Percentiles rank a stretch among this genome's conserved stretches.
Conservation (phyloP, 2,888 invertebrate genomes). For the Caradrina clavipalpis region DNA sequence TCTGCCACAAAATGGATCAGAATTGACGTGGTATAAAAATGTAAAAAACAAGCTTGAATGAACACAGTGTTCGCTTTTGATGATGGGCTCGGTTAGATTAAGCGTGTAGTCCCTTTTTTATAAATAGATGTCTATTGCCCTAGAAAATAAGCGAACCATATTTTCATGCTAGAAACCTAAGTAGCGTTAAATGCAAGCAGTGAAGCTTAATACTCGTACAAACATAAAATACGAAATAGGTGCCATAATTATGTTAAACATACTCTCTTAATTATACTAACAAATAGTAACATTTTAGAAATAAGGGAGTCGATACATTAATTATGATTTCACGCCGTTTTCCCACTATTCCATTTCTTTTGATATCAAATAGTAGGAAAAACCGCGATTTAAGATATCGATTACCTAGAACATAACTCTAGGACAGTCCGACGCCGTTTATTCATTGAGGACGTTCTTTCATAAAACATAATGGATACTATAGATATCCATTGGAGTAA, state of each 20-base stretch:
- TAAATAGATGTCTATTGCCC: conserved; percentile 86
- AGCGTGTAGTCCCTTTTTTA: conserved; percentile 85
- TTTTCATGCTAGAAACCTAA: conserved; percentile 81
- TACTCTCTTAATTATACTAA: conserved; percentile 6
- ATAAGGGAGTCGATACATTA: not conserved
- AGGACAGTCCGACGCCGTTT: conserved; percentile 46
- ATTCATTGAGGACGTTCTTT: conserved; percentile 42
- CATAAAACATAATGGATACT: conserved; percentile 40
- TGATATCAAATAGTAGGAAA: conserved; percentile 14
- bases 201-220: conserved; percentile 72
- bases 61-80: conserved; percentile 79
- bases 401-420: conserved; percentile 47
- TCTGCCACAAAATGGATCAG: conserved; percentile 48
- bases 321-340: not conserved
- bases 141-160: conserved; percentile 87
- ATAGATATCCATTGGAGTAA: conserved; percentile 10
- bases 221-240: conserved; percentile 24
- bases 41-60: conserved; percentile 73
- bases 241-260: conserved; percentile 7
- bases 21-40: conserved; percentile 65
- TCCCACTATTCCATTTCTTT: not conserved
- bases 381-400: conserved; percentile 50
- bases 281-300: conserved; percentile 22
- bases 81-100: conserved; percentile 79
- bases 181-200: conserved; percentile 83